These are phyloP conservation scores for Drosophila mettleri DNA, from an alignment of 2,888 invertebrate species.

Conservation along the genomic window DNA sequence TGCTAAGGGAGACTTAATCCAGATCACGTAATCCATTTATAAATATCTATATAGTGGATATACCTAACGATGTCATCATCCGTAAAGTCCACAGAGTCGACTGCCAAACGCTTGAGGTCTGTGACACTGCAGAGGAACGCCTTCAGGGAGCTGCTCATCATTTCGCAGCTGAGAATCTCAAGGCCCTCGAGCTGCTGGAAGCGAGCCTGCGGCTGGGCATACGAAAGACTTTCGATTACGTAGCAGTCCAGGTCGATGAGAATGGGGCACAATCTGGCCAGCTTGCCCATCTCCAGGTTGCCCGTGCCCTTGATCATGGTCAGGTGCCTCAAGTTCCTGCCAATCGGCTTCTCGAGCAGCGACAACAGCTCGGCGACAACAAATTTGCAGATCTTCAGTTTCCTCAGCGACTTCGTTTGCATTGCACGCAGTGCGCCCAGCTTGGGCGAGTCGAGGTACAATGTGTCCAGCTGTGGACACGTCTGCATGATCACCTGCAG, in stretches of 20 bases:
- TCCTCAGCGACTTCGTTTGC: constrained; percentile 84
- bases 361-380: constrained; percentile 87
- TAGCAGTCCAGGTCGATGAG: constrained; percentile 88
- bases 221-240: constrained; percentile 88
- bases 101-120: constrained; percentile 88
- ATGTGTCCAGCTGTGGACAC: constrained; percentile 88
- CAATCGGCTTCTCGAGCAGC: constrained; percentile 86
- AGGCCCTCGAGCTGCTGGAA: constrained; percentile 88
- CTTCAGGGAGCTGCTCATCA: constrained; percentile 86
- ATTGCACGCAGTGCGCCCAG: constrained; percentile 83
- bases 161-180: constrained; percentile 89
- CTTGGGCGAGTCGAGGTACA: constrained; percentile 88
- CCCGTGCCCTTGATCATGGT: constrained; percentile 87
- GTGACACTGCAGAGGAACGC: constrained; percentile 88
- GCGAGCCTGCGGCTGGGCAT: constrained; percentile 86
- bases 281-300: constrained; percentile 87
- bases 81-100: constrained; percentile 88
- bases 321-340: constrained; percentile 86
- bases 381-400: constrained; percentile 88
- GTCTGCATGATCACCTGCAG: constrained; percentile 87
- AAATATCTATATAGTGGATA: not conserved
- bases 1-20: constrained; percentile 83
- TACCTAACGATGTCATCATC: constrained; percentile 89
- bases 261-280: constrained; percentile 87
- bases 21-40: not conserved